Percentiles rank a stretch among this genome's conserved stretches.
Evolutionary conservation across 1,140 invertebrate species (phyloP).

Genomic region (Zaprionus africanus): DNA sequence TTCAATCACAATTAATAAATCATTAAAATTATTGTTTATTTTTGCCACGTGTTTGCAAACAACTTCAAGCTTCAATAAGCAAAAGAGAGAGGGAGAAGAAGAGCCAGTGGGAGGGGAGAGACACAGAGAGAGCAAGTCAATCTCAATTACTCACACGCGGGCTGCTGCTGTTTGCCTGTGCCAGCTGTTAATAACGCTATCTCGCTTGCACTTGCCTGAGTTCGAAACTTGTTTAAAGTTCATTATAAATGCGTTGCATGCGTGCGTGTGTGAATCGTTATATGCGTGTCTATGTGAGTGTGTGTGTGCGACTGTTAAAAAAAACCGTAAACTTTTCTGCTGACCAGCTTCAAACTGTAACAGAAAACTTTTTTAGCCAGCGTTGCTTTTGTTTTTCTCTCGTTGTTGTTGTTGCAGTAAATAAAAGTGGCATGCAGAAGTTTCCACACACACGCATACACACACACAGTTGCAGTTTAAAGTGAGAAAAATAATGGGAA

Average conservation of each 20-base stretch:
- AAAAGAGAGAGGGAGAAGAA: too few relatives aligned
- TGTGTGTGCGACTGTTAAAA: slow-evolving; percentile 13
- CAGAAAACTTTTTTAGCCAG: slow-evolving; percentile 22
- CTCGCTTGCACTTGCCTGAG: too few relatives aligned
- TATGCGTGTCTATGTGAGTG: slow-evolving; percentile 4
- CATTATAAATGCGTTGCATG: slow-evolving; percentile 36
- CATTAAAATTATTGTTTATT: background rate
- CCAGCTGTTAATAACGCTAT: slow-evolving; percentile 20
- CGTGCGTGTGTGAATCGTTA: background rate
- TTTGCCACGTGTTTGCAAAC: background rate
- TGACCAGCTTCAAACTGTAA: slow-evolving; percentile 40
- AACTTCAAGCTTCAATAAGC: background rate
- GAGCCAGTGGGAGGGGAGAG: background rate
- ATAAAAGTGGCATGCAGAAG: slow-evolving; percentile 44
- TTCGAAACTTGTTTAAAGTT: slow-evolving; percentile 29
- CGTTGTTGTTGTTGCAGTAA: slow-evolving; percentile 16
- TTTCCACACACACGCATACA: background rate
- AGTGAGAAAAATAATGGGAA: background rate
- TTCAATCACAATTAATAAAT: background rate
- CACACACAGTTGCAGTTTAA: background rate
- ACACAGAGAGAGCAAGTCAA: background rate
- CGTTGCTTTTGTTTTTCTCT: slow-evolving; percentile 15
- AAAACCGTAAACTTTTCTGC: slow-evolving; percentile 38
- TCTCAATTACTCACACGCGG: background rate
- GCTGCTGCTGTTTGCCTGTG: background rate